Conservation (phyloP, 1,140 invertebrate species). For the Euwallacea similis region DNA sequence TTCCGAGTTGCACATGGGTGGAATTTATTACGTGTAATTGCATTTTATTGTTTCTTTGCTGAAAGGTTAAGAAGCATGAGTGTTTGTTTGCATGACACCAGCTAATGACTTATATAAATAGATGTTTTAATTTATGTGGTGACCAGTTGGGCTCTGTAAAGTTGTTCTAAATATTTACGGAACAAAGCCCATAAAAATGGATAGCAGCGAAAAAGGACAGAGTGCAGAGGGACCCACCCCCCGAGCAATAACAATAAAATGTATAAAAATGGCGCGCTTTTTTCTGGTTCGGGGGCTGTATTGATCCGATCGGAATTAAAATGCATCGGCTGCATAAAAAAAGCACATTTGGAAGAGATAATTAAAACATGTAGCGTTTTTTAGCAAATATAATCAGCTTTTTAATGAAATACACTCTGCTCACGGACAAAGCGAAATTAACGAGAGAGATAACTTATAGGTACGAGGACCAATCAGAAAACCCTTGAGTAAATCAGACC, state of each 20-base stretch:
- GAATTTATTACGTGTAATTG: conserved; percentile 22
- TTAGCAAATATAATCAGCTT: conserved; percentile 36
- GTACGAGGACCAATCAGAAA: too few species aligned
- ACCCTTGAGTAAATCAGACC: too few species aligned
- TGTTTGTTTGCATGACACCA: too few species aligned
- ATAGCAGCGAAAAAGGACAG: background rate
- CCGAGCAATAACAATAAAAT: conserved; percentile 31
- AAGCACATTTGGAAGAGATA: conserved; percentile 33
- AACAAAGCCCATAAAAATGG: background rate
- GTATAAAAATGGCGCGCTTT: conserved; percentile 32
- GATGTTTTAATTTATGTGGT: conserved; percentile 14
- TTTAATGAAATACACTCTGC: conserved; percentile 30
- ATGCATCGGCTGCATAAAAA: conserved; percentile 32
- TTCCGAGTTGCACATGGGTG: conserved; percentile 12
- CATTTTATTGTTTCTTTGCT: conserved; percentile 16
- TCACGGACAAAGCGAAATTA: background rate
- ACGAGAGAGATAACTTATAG: too few species aligned
- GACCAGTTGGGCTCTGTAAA: background rate
- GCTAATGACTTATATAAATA: conserved; percentile 13
- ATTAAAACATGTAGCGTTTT: conserved; percentile 36
- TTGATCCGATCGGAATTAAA: conserved; percentile 33
- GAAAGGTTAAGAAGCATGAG: conserved; percentile 8
- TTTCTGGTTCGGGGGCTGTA: conserved; percentile 15
- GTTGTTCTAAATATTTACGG: background rate
- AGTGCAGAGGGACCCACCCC: background rate